Evolutionary conservation across 2,797 vertebrate species (phyloP).

Genomic region (Notamacropus eugenii): DNA sequence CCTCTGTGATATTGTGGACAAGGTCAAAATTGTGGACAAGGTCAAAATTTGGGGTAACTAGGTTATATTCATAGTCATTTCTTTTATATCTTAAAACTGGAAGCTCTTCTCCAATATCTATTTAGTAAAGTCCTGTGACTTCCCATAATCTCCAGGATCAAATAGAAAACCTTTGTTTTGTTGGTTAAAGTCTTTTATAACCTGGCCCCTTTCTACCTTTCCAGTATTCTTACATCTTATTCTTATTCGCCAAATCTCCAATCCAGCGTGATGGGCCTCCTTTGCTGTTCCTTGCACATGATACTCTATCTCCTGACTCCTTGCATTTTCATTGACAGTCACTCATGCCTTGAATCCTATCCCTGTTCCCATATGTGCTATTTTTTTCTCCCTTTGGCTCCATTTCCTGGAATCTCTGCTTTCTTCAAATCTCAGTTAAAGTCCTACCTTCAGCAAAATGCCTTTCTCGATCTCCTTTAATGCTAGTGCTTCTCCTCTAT

Average conservation of each 20-base stretch:
- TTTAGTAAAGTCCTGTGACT: not conserved
- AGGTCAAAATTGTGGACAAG: conserved; percentile 21
- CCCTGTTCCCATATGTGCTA: not conserved
- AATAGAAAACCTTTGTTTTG: not conserved
- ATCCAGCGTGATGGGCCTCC: not conserved
- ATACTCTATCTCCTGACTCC: not conserved
- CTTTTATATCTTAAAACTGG: conserved; percentile 24
- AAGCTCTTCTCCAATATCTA: not conserved
- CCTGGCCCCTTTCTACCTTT: not conserved
- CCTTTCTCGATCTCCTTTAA: not conserved
- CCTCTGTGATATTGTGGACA: not conserved
- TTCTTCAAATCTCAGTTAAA: not conserved
- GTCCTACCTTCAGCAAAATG: not conserved
- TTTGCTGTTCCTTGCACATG: not conserved
- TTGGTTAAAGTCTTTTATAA: not conserved
- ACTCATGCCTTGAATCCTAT: not conserved
- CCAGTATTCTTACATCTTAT: not conserved
- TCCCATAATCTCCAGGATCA: not conserved
- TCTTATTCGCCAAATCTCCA: not conserved
- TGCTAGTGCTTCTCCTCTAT: not conserved
- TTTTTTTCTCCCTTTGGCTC: not conserved
- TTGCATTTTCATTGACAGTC: not conserved
- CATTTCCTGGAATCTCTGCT: not conserved
- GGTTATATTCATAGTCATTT: conserved; percentile 6
- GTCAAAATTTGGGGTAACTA: not conserved